Conservation (phyloP, 2,113 vertebrate species). For the Trinectes maculatus region DNA sequence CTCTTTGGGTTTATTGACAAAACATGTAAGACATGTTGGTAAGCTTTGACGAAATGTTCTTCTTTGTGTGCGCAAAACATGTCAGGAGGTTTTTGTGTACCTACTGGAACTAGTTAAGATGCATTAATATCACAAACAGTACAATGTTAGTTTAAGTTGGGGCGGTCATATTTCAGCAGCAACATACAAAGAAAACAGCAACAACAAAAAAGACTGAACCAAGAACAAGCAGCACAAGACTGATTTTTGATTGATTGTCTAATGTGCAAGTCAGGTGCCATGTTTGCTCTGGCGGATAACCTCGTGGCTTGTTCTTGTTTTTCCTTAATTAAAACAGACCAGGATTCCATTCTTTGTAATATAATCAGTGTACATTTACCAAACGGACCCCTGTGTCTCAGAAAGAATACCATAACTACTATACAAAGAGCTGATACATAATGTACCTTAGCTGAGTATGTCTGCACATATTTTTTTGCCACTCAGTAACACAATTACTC, state of each 20-base stretch:
- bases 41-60: too few species aligned
- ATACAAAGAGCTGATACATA: neutral
- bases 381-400: neutral
- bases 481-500: too few species aligned
- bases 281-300: slow-evolving; percentile 26
- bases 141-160: neutral
- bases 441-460: neutral
- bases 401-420: neutral
- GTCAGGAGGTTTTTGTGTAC: too few species aligned
- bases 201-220: too few species aligned
- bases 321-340: neutral
- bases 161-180: neutral
- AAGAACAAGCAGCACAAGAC: neutral
- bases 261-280: slow-evolving; percentile 25
- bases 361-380: neutral
- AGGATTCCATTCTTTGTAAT: neutral
- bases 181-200: neutral
- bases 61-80: too few species aligned
- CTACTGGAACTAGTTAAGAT: too few species aligned
- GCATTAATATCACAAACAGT: neutral
- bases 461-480: too few species aligned
- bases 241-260: too few species aligned
- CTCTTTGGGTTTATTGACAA: too few species aligned
- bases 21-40: too few species aligned
- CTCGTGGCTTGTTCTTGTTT: too few species aligned